A percentile compares a stretch with the other conserved stretches of the same genome.
Evolutionary conservation across 2,797 vertebrate genomes (phyloP).

Genomic region (Sphenopsis melanotis): DNA sequence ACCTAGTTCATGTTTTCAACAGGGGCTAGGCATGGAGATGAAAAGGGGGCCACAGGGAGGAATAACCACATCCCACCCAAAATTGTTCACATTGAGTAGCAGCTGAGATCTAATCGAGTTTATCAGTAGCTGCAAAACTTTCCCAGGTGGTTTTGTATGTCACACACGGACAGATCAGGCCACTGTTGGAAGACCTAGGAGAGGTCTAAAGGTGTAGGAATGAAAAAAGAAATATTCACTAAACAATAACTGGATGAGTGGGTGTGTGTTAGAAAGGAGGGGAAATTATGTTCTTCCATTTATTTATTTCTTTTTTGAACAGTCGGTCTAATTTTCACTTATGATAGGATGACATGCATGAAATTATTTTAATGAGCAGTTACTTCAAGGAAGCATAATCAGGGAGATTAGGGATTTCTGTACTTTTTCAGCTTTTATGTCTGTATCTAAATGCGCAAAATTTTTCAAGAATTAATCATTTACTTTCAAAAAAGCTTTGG

Average conservation of each 20-base stretch:
- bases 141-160: background rate
- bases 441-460: background rate
- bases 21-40: background rate
- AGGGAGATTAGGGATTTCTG: background rate
- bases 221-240: background rate
- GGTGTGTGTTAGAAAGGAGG: background rate
- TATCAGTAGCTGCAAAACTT: background rate
- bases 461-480: slow-evolving; percentile 13
- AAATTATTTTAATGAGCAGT: slow-evolving; percentile 11
- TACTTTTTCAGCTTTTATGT: background rate
- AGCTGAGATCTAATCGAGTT: background rate
- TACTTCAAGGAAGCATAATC: slow-evolving; percentile 1
- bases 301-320: background rate
- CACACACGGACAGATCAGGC: background rate
- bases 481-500: background rate
- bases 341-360: background rate
- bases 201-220: background rate
- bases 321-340: background rate
- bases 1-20: background rate
- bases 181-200: background rate
- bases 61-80: background rate
- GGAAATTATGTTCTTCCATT: background rate
- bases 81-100: background rate
- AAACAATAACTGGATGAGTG: background rate
- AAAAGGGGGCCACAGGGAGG: background rate